Conservation (phyloP, 2,113 vertebrate genomes). For the Phyllostomus hastatus region DNA sequence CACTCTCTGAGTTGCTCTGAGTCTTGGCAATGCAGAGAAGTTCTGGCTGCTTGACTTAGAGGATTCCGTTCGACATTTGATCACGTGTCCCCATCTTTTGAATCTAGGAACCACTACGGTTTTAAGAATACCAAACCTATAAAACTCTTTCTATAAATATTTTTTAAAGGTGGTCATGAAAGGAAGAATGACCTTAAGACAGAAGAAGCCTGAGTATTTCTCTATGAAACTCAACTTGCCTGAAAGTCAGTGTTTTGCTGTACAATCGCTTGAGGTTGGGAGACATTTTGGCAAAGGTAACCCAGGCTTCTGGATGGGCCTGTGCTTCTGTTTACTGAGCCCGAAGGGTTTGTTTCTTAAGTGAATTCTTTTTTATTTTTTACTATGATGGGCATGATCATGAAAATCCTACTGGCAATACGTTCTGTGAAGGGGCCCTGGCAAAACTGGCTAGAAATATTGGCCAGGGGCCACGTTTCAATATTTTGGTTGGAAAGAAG, state of each 20-base stretch:
- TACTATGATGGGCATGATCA: constrained; percentile 55
- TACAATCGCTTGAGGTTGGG: constrained; percentile 27
- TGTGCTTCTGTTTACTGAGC: constrained; percentile 63
- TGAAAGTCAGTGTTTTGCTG: constrained; percentile 40
- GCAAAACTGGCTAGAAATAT: constrained; percentile 35
- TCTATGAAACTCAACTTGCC: constrained; percentile 33
- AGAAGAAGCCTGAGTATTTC: neutral
- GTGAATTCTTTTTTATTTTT: constrained; percentile 45
- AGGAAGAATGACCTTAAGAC: constrained; percentile 17
- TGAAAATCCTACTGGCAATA: constrained; percentile 55
- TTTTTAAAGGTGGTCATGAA: neutral
- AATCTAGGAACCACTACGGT: neutral
- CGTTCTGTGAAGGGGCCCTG: constrained; percentile 47
- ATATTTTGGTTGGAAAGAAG: constrained; percentile 49
- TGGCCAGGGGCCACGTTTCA: constrained; percentile 36
- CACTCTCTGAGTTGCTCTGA: neutral
- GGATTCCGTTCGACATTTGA: neutral
- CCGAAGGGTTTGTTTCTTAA: constrained; percentile 62
- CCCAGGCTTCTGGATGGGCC: constrained; percentile 19
- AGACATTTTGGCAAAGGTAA: constrained; percentile 57
- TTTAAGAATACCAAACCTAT: neutral
- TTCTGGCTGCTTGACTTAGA: neutral
- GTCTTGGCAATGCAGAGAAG: neutral
- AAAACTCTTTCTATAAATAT: neutral
- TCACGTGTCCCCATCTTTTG: neutral